These are phyloP conservation scores for Neria commutata DNA, from an alignment of 2,888 invertebrate genomes.

Conservation along the genomic window DNA sequence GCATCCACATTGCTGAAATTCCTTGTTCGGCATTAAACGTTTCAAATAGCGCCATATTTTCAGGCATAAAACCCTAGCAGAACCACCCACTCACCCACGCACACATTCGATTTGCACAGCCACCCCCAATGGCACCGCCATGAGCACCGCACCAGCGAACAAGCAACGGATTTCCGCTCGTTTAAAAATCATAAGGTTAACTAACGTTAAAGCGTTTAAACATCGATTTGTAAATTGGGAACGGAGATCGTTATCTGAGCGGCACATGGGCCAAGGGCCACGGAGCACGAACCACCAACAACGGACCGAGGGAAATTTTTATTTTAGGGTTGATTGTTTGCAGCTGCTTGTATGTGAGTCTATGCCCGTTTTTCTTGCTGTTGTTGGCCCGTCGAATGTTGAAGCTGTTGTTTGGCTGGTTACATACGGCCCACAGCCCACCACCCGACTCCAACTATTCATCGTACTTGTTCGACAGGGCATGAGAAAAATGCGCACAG, in stretches of 20 bases:
- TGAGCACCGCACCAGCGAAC: conserved; percentile 4
- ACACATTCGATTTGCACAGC: neutral
- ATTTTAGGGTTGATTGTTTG: conserved; percentile 8
- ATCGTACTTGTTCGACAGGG: too few relatives aligned
- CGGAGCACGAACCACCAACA: too few relatives aligned
- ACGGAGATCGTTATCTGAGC: conserved; percentile 54
- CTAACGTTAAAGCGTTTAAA: conserved; percentile 56
- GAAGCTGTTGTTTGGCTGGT: too few relatives aligned
- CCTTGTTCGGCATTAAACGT: conserved; percentile 6
- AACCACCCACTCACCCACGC: neutral
- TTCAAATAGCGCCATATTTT: conserved; percentile 8
- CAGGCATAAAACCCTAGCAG: neutral
- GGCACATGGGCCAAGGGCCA: too few relatives aligned
- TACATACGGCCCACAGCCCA: too few relatives aligned
- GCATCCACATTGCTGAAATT: conserved; percentile 21
- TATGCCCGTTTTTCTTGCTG: conserved; percentile 17
- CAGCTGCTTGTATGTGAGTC: conserved; percentile 8
- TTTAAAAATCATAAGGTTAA: conserved; percentile 39
- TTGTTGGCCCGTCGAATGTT: conserved; percentile 24
- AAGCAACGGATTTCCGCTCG: conserved; percentile 7
- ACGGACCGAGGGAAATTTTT: too few relatives aligned
- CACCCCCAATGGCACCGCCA: neutral
- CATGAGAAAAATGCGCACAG: conserved; percentile 9
- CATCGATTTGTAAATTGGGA: conserved; percentile 60
- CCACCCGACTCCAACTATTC: neutral